These are phyloP conservation scores for Carcharodon carcharias DNA, from an alignment of 2,797 vertebrate genomes.

Conservation along the genomic window DNA sequence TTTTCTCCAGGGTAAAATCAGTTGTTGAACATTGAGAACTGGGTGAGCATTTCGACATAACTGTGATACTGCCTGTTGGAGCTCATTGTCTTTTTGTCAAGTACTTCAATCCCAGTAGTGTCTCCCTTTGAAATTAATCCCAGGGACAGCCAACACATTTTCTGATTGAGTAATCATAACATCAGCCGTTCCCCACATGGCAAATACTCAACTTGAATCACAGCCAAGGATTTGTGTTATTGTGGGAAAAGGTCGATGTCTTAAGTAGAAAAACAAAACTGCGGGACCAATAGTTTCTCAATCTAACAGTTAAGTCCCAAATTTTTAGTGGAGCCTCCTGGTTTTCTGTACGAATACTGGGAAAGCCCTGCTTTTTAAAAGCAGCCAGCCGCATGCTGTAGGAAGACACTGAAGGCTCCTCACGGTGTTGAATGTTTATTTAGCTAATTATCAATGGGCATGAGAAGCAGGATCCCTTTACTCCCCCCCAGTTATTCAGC, in stretches of 20 bases:
- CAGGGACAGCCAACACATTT: background rate
- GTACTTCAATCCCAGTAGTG: background rate
- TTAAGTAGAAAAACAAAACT: background rate
- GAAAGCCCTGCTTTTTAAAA: background rate
- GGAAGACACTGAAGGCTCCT: background rate
- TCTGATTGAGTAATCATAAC: background rate
- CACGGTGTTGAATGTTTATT: background rate
- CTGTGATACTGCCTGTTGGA: background rate
- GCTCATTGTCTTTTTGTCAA: background rate
- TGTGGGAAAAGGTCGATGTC: background rate
- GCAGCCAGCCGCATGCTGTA: background rate
- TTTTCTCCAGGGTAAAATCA: background rate
- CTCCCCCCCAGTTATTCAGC: background rate
- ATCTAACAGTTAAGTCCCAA: background rate
- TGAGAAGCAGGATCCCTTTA: background rate
- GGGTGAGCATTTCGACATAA: background rate
- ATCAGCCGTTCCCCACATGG: background rate
- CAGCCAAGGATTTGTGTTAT: background rate
- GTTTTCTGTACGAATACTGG: background rate
- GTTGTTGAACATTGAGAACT: background rate
- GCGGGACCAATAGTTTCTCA: no score
- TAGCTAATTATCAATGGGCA: background rate
- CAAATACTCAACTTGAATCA: background rate
- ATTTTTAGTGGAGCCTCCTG: background rate
- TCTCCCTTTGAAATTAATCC: background rate